A percentile compares a stretch with the other conserved stretches of the same genome.
phyloP scores from a whole-genome alignment of 2,888 invertebrate genomes.

The Anodontia alba region DNA sequence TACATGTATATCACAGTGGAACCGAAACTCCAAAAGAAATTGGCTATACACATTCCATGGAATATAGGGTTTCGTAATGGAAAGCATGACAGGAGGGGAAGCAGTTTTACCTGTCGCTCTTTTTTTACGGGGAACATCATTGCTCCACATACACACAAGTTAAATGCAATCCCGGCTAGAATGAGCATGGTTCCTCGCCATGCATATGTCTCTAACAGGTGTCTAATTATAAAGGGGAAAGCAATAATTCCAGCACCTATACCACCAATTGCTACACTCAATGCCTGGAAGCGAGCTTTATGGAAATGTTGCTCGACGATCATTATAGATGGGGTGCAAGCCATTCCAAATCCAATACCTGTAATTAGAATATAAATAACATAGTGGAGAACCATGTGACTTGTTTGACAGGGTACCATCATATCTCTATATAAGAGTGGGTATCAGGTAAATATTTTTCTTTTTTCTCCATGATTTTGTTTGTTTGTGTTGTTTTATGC shows the following conservation, averaged over 20 bases:
- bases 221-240: slow-evolving; percentile 77
- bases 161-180: slow-evolving; percentile 76
- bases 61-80: slow-evolving; percentile 80
- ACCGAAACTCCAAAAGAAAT: slow-evolving; percentile 83
- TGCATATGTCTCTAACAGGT: slow-evolving; percentile 73
- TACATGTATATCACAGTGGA: slow-evolving; percentile 81
- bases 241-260: slow-evolving; percentile 80
- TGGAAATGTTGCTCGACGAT: slow-evolving; percentile 80
- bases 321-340: slow-evolving; percentile 81
- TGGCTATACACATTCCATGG: slow-evolving; percentile 79
- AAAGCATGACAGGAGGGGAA: slow-evolving; percentile 77
- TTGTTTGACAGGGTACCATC: too few species aligned
- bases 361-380: slow-evolving; percentile 32
- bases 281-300: slow-evolving; percentile 74
- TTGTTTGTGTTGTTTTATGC: too few species aligned
- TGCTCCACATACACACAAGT: slow-evolving; percentile 79
- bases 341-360: slow-evolving; percentile 81
- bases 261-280: slow-evolving; percentile 77
- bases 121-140: slow-evolving; percentile 73
- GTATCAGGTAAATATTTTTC: too few species aligned
- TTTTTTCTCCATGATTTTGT: too few species aligned
- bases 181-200: slow-evolving; percentile 79
- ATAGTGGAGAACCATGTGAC: too few species aligned
- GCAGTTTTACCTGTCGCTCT: slow-evolving; percentile 69
- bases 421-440: too few species aligned